Percentiles rank a stretch among this genome's conserved stretches.
Evolutionary conservation across 2,888 invertebrate species (phyloP).

Genomic region (Liodrosophila aerea): DNA sequence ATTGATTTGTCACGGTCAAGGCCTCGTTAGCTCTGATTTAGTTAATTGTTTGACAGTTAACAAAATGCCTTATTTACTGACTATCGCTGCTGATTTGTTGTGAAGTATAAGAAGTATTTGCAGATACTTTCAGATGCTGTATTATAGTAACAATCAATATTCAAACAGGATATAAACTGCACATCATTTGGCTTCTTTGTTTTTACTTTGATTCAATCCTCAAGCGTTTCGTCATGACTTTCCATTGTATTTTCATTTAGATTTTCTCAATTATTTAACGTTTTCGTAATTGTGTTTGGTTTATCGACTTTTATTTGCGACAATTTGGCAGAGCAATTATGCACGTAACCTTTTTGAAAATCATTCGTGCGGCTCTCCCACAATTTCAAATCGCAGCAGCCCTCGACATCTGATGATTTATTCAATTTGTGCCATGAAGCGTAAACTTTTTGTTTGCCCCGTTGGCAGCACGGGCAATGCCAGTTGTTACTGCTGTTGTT

Average conservation of each 20-base stretch:
- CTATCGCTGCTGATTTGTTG: too few relatives aligned
- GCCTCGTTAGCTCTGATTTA: slow-evolving; percentile 1
- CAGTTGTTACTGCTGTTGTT: slow-evolving; percentile 9
- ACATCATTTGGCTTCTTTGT: neutral
- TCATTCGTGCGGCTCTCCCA: neutral
- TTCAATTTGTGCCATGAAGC: slow-evolving; percentile 76
- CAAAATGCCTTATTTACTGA: too few relatives aligned
- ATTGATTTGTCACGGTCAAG: slow-evolving; percentile 23
- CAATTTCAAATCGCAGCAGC: slow-evolving; percentile 30
- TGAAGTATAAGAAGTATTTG: too few relatives aligned
- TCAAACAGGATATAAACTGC: too few relatives aligned
- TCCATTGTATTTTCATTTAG: neutral
- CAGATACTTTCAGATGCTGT: too few relatives aligned
- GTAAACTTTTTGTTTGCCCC: slow-evolving; percentile 67
- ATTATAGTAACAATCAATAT: too few relatives aligned
- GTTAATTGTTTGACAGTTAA: neutral
- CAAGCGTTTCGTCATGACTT: neutral
- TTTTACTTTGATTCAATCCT: neutral
- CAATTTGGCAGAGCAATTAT: slow-evolving; percentile 63
- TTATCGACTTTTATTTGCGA: slow-evolving; percentile 33
- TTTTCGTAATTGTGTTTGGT: slow-evolving; percentile 7
- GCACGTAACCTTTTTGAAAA: slow-evolving; percentile 35
- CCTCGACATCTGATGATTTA: slow-evolving; percentile 66
- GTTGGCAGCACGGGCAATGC: slow-evolving; percentile 18
- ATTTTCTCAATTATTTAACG: neutral